phyloP scores from a whole-genome alignment of 30 jellyfish, hydroid and myxozoan species.

The Cassiopea andromeda region DNA sequence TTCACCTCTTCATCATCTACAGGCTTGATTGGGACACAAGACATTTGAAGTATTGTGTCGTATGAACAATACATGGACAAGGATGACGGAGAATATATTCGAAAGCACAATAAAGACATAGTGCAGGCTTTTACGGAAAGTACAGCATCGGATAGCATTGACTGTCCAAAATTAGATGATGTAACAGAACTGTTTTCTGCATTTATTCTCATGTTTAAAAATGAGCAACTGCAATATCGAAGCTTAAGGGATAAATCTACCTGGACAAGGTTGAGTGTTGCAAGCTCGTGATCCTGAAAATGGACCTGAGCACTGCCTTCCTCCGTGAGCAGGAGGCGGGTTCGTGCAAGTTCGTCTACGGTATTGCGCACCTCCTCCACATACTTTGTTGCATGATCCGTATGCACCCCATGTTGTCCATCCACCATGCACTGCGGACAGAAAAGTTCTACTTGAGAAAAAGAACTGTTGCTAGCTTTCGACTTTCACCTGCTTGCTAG shows the following conservation, averaged over 20 bases:
- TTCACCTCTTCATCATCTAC: too few relatives aligned
- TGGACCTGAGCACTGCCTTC: neutral
- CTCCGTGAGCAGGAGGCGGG: constrained; percentile 38
- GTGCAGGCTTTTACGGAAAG: too few relatives aligned
- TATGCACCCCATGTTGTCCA: neutral
- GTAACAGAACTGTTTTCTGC: too few relatives aligned
- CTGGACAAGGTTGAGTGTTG: constrained; percentile 28
- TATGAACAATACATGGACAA: too few relatives aligned
- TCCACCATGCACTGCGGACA: neutral
- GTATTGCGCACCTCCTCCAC: constrained; percentile 37
- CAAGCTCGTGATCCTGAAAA: neutral
- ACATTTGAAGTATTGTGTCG: too few relatives aligned
- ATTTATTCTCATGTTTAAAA: too few relatives aligned
- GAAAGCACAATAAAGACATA: too few relatives aligned
- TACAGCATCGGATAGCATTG: too few relatives aligned
- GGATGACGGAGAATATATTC: too few relatives aligned
- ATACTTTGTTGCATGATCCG: constrained; percentile 10
- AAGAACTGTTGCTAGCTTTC: neutral
- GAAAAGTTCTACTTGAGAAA: neutral
- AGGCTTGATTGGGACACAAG: too few relatives aligned
- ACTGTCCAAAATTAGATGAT: too few relatives aligned
- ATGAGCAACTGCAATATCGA: neutral
- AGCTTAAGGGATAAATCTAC: neutral
- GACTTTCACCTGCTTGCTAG: neutral
- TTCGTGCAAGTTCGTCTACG: constrained; percentile 8